A percentile compares a stretch with the other conserved stretches of the same genome.
Conservation (phyloP, 1,140 invertebrate species). For the Drosophila ironensis region DNA sequence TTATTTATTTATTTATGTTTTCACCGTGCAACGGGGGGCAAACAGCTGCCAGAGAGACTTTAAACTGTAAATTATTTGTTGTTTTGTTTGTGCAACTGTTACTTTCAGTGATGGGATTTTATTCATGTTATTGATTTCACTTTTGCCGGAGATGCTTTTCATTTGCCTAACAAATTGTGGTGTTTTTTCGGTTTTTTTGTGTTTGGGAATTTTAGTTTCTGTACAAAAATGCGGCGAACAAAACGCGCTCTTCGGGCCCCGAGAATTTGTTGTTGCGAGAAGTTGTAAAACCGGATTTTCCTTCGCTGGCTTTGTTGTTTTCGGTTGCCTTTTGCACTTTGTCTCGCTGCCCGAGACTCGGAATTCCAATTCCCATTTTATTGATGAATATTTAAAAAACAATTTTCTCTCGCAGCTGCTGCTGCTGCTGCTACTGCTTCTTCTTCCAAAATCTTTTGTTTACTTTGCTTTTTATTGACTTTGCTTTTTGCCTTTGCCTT, state of each 20-base stretch:
- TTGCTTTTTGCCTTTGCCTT: slow-evolving; percentile 24
- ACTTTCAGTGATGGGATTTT: slow-evolving; percentile 36
- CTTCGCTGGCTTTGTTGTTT: slow-evolving; percentile 50
- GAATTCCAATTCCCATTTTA: slow-evolving; percentile 57
- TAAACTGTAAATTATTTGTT: slow-evolving; percentile 13
- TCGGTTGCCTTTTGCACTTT: slow-evolving; percentile 75
- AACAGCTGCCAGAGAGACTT: slow-evolving; percentile 11
- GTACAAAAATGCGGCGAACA: slow-evolving; percentile 17
- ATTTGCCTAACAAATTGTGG: slow-evolving; percentile 4
- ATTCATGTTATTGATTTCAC: slow-evolving; percentile 71
- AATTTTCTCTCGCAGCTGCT: slow-evolving; percentile 13
- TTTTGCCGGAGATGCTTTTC: slow-evolving; percentile 50
- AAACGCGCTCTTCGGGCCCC: background rate
- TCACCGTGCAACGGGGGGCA: too few relatives aligned
- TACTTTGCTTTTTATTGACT: slow-evolving; percentile 4
- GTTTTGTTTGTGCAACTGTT: slow-evolving; percentile 18
- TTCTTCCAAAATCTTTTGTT: slow-evolving; percentile 22
- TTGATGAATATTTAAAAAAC: slow-evolving; percentile 26
- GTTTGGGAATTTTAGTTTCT: slow-evolving; percentile 24
- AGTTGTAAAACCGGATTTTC: slow-evolving; percentile 80
- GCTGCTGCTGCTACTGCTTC: slow-evolving; percentile 1
- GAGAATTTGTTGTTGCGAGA: slow-evolving; percentile 31
- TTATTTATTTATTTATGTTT: slow-evolving; percentile 22
- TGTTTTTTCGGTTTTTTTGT: background rate
- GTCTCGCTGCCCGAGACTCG: slow-evolving; percentile 47